phyloP scores from a whole-genome alignment of 2,797 vertebrate species.

The Masticophis lateralis region DNA sequence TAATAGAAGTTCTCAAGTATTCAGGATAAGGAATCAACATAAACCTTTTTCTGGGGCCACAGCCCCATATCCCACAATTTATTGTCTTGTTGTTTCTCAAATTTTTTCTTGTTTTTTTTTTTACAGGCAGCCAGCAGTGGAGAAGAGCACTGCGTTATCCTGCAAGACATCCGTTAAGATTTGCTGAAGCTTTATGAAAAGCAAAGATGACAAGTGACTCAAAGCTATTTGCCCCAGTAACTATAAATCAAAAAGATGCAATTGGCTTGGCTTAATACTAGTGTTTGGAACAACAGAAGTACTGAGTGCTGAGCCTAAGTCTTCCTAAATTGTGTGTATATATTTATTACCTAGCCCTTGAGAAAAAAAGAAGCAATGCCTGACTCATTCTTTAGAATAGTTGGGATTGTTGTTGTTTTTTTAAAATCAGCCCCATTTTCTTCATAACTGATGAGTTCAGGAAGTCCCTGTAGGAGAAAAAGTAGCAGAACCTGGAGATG shows the following conservation, averaged over 20 bases:
- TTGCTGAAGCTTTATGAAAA: not conserved
- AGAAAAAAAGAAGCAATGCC: not conserved
- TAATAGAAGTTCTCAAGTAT: not conserved
- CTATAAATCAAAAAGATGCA: not conserved
- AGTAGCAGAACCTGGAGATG: not conserved
- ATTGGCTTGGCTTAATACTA: not conserved
- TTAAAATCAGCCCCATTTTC: not conserved
- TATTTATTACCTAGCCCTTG: not conserved
- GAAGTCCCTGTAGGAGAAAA: not conserved
- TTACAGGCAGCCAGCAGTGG: not conserved
- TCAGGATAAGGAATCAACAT: not conserved
- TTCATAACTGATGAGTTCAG: not conserved
- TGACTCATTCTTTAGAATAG: not conserved
- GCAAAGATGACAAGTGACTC: not conserved
- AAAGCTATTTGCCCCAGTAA: not conserved
- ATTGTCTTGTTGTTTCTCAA: not conserved
- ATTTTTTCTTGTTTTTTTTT: not conserved
- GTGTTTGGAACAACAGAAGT: not conserved
- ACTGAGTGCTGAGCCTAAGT: not conserved
- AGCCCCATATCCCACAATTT: not conserved
- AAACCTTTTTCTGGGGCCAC: not conserved
- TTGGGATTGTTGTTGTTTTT: not conserved
- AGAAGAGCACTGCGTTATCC: not conserved
- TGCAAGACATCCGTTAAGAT: not conserved
- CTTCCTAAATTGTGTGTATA: not conserved